Percentiles rank a stretch among this genome's conserved stretches.
phyloP scores from a whole-genome alignment of 2,888 invertebrate genomes.

The Athrips mouffetella region DNA sequence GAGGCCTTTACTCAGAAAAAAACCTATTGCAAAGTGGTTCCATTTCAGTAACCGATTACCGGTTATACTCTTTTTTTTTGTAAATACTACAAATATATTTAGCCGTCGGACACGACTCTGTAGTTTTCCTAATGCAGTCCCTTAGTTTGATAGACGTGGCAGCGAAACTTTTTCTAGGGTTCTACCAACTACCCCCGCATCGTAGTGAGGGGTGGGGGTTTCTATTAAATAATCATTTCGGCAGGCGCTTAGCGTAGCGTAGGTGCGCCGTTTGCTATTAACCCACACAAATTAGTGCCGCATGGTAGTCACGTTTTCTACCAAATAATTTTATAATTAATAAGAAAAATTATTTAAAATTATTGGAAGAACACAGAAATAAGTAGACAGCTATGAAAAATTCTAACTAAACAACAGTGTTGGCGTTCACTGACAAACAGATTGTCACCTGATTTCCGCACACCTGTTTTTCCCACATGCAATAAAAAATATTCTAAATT shows the following conservation, averaged over 20 bases:
- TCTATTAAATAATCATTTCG: constrained; percentile 72
- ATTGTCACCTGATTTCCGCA: no score
- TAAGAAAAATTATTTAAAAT: not conserved
- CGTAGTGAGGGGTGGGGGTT: constrained; percentile 49
- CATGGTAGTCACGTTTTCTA: not conserved
- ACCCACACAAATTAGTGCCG: constrained; percentile 48
- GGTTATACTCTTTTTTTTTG: no score
- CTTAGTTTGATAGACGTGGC: constrained; percentile 64
- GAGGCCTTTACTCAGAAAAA: no score
- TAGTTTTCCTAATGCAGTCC: constrained; percentile 40
- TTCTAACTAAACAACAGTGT: not conserved
- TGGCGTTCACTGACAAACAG: not conserved
- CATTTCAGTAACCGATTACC: no score
- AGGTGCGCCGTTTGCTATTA: constrained; percentile 52
- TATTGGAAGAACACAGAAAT: no score
- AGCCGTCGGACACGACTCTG: constrained; percentile 27
- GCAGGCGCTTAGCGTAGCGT: constrained; percentile 37
- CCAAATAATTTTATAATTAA: constrained; percentile 34
- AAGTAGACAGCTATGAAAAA: no score
- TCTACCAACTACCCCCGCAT: constrained; percentile 59
- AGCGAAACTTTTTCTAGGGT: constrained; percentile 67
- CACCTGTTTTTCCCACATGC: no score
- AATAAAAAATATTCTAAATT: no score
- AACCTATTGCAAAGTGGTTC: no score
- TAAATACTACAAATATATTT: no score